Conservation (phyloP, 2,113 vertebrate species). For the Sebastes schlegelii region DNA sequence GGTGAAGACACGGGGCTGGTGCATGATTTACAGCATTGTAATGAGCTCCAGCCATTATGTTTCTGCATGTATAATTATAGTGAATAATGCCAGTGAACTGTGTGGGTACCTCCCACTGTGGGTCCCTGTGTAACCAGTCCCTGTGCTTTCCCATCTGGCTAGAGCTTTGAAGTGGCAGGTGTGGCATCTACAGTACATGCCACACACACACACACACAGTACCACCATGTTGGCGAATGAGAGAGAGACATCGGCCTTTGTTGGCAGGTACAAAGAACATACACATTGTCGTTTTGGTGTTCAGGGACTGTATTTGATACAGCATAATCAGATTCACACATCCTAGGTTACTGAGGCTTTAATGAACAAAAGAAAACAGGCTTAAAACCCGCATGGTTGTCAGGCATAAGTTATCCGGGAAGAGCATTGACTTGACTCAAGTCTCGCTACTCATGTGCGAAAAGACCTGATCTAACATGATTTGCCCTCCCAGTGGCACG, state of each 20-base stretch:
- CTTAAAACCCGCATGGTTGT: constrained; percentile 39
- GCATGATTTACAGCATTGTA: constrained; percentile 34
- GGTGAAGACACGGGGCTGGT: constrained; percentile 26
- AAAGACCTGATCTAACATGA: constrained; percentile 44
- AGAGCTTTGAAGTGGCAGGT: constrained; percentile 80
- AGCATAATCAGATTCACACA: constrained; percentile 60
- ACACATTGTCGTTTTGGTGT: constrained; percentile 63
- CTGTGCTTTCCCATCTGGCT: constrained; percentile 65
- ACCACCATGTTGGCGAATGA: constrained; percentile 26
- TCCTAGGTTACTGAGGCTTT: constrained; percentile 45
- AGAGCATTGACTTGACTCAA: constrained; percentile 37
- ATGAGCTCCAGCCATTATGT: constrained; percentile 54
- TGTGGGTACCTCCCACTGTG: constrained; percentile 67
- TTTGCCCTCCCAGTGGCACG: constrained; percentile 22
- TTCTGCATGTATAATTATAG: constrained; percentile 64
- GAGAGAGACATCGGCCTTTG: constrained; percentile 26
- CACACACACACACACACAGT: constrained; percentile 40
- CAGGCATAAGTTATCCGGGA: constrained; percentile 45
- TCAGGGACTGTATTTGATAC: constrained; percentile 62
- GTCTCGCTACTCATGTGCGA: constrained; percentile 30
- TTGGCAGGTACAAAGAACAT: constrained; percentile 56
- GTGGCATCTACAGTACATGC: constrained; percentile 57
- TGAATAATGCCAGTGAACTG: constrained; percentile 66
- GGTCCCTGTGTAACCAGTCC: constrained; percentile 43
- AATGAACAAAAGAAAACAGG: constrained; percentile 52